These are phyloP conservation scores for Tetramorium bicarinatum DNA, from an alignment of 2,888 invertebrate genomes.

Conservation along the genomic window DNA sequence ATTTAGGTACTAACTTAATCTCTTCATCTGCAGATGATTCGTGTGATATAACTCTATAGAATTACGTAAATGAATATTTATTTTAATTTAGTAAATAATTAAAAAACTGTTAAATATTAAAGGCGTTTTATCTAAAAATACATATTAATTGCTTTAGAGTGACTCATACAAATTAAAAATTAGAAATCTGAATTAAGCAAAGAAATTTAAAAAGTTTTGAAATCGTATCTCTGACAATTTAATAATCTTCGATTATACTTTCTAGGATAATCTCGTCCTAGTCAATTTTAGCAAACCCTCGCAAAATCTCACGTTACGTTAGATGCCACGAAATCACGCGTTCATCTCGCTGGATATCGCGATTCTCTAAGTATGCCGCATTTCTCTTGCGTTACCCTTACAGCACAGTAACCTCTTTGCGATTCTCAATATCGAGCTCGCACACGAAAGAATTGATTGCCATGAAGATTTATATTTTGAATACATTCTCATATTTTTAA, in stretches of 20 bases:
- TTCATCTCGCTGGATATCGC: slow-evolving; percentile 42
- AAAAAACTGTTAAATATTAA: not conserved
- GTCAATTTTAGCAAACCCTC: slow-evolving; percentile 8
- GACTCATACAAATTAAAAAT: not conserved
- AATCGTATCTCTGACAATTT: not conserved
- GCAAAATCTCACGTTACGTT: slow-evolving; percentile 27
- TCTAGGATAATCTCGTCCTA: not conserved
- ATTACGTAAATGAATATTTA: not conserved
- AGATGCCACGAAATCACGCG: not conserved
- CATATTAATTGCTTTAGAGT: not conserved
- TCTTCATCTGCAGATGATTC: not conserved
- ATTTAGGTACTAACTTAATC: not conserved
- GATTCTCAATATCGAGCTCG: not conserved
- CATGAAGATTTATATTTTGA: slow-evolving; percentile 6
- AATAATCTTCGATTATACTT: not conserved
- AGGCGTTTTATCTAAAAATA: not conserved
- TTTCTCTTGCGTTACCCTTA: slow-evolving; percentile 52
- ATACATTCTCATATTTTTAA: not conserved
- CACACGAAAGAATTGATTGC: not conserved
- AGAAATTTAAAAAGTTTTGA: not conserved
- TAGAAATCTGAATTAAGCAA: not conserved
- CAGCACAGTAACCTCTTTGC: slow-evolving; percentile 56
- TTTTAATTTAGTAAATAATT: not conserved
- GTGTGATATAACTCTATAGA: not conserved
- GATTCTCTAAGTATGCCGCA: slow-evolving; percentile 54